A percentile compares a stretch with the other conserved stretches of the same genome.
Evolutionary conservation across 2,888 invertebrate genomes (phyloP).

Genomic region (Nymphalis polychloros): DNA sequence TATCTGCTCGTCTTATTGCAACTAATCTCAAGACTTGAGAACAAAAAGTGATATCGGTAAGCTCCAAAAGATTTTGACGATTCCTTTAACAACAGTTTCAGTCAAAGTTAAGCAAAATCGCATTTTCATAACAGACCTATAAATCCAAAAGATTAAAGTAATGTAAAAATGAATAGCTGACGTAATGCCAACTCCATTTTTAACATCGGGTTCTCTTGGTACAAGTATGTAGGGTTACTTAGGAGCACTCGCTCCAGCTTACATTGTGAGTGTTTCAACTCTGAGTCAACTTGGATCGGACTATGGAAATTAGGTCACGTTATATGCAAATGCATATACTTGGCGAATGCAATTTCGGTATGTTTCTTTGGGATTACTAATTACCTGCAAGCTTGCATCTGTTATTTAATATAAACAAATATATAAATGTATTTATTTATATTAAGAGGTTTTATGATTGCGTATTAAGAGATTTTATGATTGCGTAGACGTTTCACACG

Average conservation of each 20-base stretch:
- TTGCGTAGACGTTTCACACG: too few relatives aligned
- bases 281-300: constrained; percentile 8
- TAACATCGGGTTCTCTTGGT: not conserved
- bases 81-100: too few relatives aligned
- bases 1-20: too few relatives aligned
- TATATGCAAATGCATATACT: constrained; percentile 15
- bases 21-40: too few relatives aligned
- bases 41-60: too few relatives aligned
- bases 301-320: constrained; percentile 23
- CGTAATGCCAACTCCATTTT: not conserved
- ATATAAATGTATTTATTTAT: too few relatives aligned
- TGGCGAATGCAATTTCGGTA: not conserved
- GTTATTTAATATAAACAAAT: too few relatives aligned
- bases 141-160: not conserved
- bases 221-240: constrained; percentile 4
- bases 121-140: too few relatives aligned
- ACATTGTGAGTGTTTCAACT: constrained; percentile 3
- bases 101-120: too few relatives aligned
- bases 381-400: not conserved
- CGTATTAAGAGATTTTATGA: too few relatives aligned
- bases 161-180: not conserved
- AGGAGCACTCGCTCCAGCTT: constrained; percentile 3
- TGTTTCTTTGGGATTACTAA: not conserved
- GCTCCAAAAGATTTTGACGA: too few relatives aligned
- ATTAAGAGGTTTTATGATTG: too few relatives aligned